Conservation (phyloP, 92 coral and sea anemone genomes). For the Palythoa grandis region DNA sequence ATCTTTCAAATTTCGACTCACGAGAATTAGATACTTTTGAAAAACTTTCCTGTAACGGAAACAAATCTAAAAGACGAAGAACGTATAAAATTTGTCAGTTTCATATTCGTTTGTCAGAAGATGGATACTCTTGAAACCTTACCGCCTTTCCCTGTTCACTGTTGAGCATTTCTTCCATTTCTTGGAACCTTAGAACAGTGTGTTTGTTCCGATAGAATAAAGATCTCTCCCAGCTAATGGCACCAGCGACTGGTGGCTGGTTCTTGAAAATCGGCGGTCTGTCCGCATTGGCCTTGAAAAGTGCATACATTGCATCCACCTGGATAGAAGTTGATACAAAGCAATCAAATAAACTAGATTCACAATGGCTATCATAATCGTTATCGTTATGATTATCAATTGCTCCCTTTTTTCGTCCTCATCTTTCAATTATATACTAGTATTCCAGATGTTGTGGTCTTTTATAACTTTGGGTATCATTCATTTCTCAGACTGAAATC, state of each 20-base stretch:
- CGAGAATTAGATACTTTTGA: not conserved
- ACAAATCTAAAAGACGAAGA: not conserved
- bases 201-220: constrained; percentile 92
- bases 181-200: constrained; percentile 96
- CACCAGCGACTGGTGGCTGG: constrained; percentile 99
- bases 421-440: no score
- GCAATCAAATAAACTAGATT: not conserved
- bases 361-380: not conserved
- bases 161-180: constrained; percentile 98
- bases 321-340: not conserved
- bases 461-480: no score
- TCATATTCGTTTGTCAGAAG: no score
- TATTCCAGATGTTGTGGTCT: no score
- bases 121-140: not conserved
- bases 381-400: no score
- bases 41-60: not conserved
- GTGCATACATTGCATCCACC: constrained; percentile 97
- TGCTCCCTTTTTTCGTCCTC: no score
- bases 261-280: constrained; percentile 96
- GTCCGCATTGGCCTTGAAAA: constrained; percentile 88
- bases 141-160: constrained; percentile 98
- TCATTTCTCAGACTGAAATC: no score
- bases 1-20: not conserved
- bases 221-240: constrained; percentile 98
- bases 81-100: no score